Evolutionary conservation across 2,113 vertebrate genomes (phyloP), one percentile per base, ranked within the genome.

Genomic region (Pseudois nayaur): DNA sequence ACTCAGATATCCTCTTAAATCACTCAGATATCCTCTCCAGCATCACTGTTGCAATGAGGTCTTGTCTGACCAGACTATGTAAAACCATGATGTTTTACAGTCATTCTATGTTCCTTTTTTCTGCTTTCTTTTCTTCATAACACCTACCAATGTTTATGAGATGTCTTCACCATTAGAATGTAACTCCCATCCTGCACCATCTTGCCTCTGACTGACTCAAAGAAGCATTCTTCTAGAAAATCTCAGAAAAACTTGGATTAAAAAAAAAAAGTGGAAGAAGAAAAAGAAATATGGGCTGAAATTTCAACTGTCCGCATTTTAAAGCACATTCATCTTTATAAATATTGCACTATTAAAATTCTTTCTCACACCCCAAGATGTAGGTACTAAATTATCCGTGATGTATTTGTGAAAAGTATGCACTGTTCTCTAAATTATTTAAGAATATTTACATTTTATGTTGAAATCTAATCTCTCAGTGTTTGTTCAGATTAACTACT

Each of bases 401-500:
- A 79, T 93, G 57, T 29, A 60, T 93, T 87, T 97, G n/a, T 52
- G 60, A 84, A 94, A 96, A 85, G 31, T 87, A 76, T 93, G 33
- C 50, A 15, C 48, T 40, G 5, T 50, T 95, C 54, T 94, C 91
- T 93, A 96, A 94, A 97, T 96, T 91, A 97, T 93, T 97, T 94
- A 57, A 96, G 97, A 91, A 78, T 93, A 95, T 55, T 93, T 89
- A 74, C 19, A 23, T 93, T 97, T 95, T 86, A 96, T 60, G 62
- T 40, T 89, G 36, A 88, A 83, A 94, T 87, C 94, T 94, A 94
- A 94, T 95, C 90, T 96, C 78, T 95, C 45, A 33, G 13, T 83
- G 55, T 96, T 96, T 98, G 60, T 91, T 95, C 88, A 94, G 88
- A 91, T 94, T 81, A 94, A 90, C 88, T 92, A 97, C 91, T 96